A percentile compares a stretch with the other conserved stretches of the same genome.
These are phyloP conservation scores for Ctenoplectra terminalis DNA, from an alignment of 1,140 invertebrate genomes.

Conservation along the genomic window DNA sequence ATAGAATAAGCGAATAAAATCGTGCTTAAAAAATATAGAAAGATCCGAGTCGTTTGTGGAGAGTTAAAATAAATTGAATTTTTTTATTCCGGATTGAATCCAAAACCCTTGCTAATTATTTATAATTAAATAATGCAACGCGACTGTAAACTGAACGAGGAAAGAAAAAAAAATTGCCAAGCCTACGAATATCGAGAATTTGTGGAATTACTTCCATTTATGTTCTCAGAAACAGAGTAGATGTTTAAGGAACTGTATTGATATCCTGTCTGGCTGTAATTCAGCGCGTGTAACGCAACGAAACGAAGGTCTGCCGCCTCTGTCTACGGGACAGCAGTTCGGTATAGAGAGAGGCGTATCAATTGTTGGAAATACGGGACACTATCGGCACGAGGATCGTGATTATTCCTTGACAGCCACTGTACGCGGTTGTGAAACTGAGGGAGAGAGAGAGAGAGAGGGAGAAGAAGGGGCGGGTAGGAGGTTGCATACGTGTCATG, in stretches of 20 bases:
- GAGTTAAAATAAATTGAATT: too few relatives aligned
- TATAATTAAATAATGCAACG: too few relatives aligned
- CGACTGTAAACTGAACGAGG: too few relatives aligned
- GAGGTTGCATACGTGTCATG: slow-evolving; percentile 10
- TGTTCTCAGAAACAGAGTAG: slow-evolving; percentile 1
- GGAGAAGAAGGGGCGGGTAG: too few relatives aligned
- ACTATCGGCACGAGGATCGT: slow-evolving; percentile 66
- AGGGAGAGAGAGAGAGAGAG: too few relatives aligned
- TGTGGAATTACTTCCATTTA: background rate
- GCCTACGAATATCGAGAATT: too few relatives aligned
- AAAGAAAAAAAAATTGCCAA: too few relatives aligned
- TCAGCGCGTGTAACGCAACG: slow-evolving; percentile 49
- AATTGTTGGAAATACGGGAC: slow-evolving; percentile 70
- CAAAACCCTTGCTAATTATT: too few relatives aligned
- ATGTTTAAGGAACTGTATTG: slow-evolving; percentile 46
- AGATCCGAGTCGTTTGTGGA: too few relatives aligned
- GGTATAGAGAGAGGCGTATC: slow-evolving; percentile 60
- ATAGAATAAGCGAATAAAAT: too few relatives aligned
- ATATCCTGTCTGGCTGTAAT: slow-evolving; percentile 55
- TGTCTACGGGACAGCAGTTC: slow-evolving; percentile 32
- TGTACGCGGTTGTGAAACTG: slow-evolving; percentile 32
- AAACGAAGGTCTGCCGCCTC: slow-evolving; percentile 61
- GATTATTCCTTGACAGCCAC: slow-evolving; percentile 70
- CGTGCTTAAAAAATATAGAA: too few relatives aligned
- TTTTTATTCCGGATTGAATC: too few relatives aligned